phyloP scores from a whole-genome alignment of 2,113 vertebrate species.

The Saguinus midas region DNA sequence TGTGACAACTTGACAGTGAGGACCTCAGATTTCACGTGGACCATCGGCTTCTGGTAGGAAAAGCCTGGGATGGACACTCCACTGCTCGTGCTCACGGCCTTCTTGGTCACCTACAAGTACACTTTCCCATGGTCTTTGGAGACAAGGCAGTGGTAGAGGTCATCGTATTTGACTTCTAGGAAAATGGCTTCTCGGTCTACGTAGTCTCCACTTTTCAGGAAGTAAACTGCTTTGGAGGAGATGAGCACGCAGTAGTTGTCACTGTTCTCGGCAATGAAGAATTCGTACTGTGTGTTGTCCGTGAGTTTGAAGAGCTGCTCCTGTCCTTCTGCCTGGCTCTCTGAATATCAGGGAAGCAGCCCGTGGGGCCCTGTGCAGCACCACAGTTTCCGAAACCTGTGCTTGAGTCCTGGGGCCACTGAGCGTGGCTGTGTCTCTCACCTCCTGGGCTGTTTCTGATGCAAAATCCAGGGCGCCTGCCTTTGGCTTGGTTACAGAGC shows the following conservation, averaged over 20 bases:
- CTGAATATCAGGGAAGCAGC: too few relatives aligned
- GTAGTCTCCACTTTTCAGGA: conserved; percentile 91
- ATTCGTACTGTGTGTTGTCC: too few relatives aligned
- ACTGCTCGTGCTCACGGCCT: conserved; percentile 91
- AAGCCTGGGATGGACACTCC: conserved; percentile 95
- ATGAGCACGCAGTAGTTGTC: conserved; percentile 96
- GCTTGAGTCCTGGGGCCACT: conserved; percentile 85
- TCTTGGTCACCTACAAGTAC: conserved; percentile 97
- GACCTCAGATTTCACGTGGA: conserved; percentile 94
- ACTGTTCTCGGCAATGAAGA: conserved; percentile 94
- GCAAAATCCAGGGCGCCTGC: conserved; percentile 98
- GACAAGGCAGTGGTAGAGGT: conserved; percentile 98
- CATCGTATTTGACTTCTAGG: conserved; percentile 96
- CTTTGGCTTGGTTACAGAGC: conserved; percentile 95
- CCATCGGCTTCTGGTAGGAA: conserved; percentile 97
- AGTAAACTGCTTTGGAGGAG: conserved; percentile 97
- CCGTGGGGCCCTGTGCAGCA: too few relatives aligned
- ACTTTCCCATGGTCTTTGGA: conserved; percentile 96
- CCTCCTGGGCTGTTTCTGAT: conserved; percentile 96
- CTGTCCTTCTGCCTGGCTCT: too few relatives aligned
- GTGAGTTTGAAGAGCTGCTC: too few relatives aligned
- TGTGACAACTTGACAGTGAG: conserved; percentile 96
- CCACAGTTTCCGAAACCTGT: too few relatives aligned
- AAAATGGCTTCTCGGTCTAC: conserved; percentile 94
- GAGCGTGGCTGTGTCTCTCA: conserved; percentile 94